phyloP scores from a whole-genome alignment of 2,797 vertebrate genomes.

The Tragopan temminckii region DNA sequence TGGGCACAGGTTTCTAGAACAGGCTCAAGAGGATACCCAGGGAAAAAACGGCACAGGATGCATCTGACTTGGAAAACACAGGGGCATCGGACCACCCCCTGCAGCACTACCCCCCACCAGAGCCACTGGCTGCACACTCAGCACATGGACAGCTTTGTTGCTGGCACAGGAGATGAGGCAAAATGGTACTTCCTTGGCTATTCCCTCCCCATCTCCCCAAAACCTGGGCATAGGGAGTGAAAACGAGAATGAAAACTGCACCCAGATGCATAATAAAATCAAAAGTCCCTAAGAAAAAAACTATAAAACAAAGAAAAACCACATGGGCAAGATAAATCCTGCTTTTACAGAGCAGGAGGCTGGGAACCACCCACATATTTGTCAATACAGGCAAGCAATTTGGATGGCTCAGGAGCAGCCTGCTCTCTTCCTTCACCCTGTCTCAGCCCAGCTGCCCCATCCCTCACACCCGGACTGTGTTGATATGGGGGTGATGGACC shows the following conservation, averaged over 20 bases:
- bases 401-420: background rate
- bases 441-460: background rate
- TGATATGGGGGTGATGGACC: background rate
- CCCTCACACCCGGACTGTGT: background rate
- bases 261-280: background rate
- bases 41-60: background rate
- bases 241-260: background rate
- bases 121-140: background rate
- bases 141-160: accelerated
- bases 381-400: conserved; percentile 30
- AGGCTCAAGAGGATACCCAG: background rate
- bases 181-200: background rate
- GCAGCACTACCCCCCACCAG: background rate
- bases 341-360: conserved; percentile 23
- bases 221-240: background rate
- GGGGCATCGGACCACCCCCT: background rate
- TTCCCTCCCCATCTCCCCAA: background rate
- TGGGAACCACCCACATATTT: conserved; percentile 49
- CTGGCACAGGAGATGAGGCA: background rate
- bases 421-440: accelerated
- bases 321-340: conserved; percentile 22
- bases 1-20: background rate
- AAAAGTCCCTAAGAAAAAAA: background rate
- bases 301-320: background rate
- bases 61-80: background rate